Percentiles rank a stretch among this genome's conserved stretches.
phyloP scores from a whole-genome alignment of 1,140 invertebrate species.

The Oryzaephilus surinamensis region DNA sequence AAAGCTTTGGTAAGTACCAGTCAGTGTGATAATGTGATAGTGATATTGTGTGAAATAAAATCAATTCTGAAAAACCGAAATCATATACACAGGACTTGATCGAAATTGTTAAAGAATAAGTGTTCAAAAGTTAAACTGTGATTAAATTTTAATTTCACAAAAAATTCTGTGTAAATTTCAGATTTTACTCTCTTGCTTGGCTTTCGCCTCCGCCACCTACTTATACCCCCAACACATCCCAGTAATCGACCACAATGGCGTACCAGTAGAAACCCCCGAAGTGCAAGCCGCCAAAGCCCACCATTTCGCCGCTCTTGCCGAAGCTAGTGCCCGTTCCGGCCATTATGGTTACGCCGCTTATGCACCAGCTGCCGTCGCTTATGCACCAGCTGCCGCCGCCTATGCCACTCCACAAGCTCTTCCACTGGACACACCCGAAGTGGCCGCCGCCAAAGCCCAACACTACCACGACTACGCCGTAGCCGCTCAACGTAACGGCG shows the following conservation, averaged over 20 bases:
- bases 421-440: slow-evolving; percentile 51
- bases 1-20: slow-evolving; percentile 34
- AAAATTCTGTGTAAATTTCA: slow-evolving; percentile 11
- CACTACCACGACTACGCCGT: slow-evolving; percentile 50
- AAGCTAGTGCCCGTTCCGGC: slow-evolving; percentile 30
- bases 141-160: slow-evolving; percentile 1
- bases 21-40: too few relatives aligned
- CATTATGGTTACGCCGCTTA: slow-evolving; percentile 6
- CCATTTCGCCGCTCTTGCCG: slow-evolving; percentile 44
- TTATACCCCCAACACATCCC: slow-evolving; percentile 20
- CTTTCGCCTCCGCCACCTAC: slow-evolving; percentile 18
- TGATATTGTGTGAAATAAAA: too few relatives aligned
- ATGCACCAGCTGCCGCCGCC: slow-evolving; percentile 7
- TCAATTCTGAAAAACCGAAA: too few relatives aligned
- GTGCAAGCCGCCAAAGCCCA: slow-evolving; percentile 47
- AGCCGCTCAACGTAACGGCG: slow-evolving; percentile 38
- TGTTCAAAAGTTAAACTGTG: not conserved
- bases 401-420: slow-evolving; percentile 43
- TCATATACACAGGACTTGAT: not conserved
- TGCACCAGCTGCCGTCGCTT: not conserved
- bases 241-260: slow-evolving; percentile 27
- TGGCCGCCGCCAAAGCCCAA: slow-evolving; percentile 48
- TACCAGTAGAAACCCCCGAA: slow-evolving; percentile 44
- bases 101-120: slow-evolving; percentile 2
- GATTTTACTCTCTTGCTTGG: slow-evolving; percentile 27